Base-by-base conservation (phyloP, 2,113 vertebrate genomes). In the Isichthys henryi region DNA sequence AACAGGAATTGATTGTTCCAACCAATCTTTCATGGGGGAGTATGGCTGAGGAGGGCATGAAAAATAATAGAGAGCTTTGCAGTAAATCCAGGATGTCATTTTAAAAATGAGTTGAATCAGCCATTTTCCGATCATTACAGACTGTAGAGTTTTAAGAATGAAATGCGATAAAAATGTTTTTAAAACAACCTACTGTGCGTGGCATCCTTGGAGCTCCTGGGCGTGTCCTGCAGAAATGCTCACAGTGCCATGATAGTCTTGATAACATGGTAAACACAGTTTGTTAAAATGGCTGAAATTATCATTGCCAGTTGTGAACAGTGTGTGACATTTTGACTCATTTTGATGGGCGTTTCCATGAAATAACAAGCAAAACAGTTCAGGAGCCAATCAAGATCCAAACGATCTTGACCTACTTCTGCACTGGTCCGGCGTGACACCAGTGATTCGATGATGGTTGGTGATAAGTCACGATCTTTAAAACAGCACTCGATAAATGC, bases 41-140 rank as follows among this genome's bases (percentile, higher is more conserved):
- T 87, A 88, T 90, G 90, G 52, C n/a, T n/a, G 27, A n/a, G 88
- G 62, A 5, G 53, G 45, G 70, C n/a, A 49, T 53, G 48, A 27
- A 87, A 53, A 53, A 58, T 13, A 62, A 62, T 62, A 43, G 27
- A 27, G 45, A 35, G 85, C 11, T 86, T 86, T 53, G 46, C 87
- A 70, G 19, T 50, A 88, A 23, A 88, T 70, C 62, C 27, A 77
- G 27, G 21, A 52, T n/a, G n/a, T 77, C 13, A 53, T 52, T 89
- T 52, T 53, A 17, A 35, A 70, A 52, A 88, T 9, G 13, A 74
- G 56, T 13, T 7, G n/a, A 70, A 56, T 89, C 74, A 89, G 49
- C 88, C 48, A 35, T 89, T 83, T 50, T 56, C 88, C 1, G 9
- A 35, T 15, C 35, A 52, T 35, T 89, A 82, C 3, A 50, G n/a